These are phyloP conservation scores for Tympanuchus pallidicinctus DNA, from an alignment of 2,113 vertebrate genomes.

Conservation along the genomic window DNA sequence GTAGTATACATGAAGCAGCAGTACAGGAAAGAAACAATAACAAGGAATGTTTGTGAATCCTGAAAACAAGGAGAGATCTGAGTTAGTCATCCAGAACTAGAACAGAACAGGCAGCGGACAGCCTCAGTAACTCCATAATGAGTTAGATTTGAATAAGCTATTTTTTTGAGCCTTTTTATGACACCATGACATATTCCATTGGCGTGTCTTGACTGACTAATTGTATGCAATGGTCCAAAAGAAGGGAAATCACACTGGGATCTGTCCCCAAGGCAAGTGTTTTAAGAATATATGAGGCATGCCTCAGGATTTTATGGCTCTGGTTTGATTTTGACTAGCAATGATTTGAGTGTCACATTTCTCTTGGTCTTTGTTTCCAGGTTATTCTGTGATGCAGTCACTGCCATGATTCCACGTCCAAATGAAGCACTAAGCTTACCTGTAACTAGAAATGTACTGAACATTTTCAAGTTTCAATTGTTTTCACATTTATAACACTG, in stretches of 20 bases:
- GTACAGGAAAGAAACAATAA: neutral
- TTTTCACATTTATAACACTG: neutral
- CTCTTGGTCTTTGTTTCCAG: neutral
- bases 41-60: neutral
- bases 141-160: neutral
- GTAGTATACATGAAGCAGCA: neutral
- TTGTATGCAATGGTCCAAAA: neutral
- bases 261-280: neutral
- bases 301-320: conserved; percentile 10
- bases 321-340: neutral
- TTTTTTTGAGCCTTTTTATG: neutral
- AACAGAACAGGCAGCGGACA: neutral
- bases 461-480: neutral
- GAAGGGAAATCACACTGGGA: neutral
- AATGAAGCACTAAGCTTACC: neutral
- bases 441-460: neutral
- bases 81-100: neutral
- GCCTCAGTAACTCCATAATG: neutral
- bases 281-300: conserved; percentile 29
- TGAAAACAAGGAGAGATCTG: neutral
- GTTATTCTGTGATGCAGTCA: neutral
- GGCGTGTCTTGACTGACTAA: neutral
- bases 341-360: neutral
- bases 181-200: neutral
- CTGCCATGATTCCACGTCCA: neutral